Percentiles rank a stretch among this genome's conserved stretches.
Conservation (phyloP, 1,140 invertebrate genomes). For the Rhopalosiphum maidis region DNA sequence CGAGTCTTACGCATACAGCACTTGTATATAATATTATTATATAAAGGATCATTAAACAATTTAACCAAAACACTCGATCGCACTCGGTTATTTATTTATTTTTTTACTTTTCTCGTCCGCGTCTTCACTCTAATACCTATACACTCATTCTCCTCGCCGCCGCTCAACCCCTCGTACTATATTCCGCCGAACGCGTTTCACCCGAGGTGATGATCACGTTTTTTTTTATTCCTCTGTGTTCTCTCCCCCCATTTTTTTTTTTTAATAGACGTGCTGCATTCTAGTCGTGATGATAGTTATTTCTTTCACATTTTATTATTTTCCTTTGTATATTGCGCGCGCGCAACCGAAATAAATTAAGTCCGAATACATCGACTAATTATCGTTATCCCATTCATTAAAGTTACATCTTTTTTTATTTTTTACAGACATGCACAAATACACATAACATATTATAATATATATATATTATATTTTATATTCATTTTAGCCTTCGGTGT, state of each 20-base stretch:
- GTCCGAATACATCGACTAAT: slow-evolving; percentile 23
- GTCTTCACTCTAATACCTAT: not conserved
- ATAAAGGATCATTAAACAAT: slow-evolving; percentile 34
- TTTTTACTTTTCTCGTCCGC: not conserved
- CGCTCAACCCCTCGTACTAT: not conserved
- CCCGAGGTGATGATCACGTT: slow-evolving; percentile 35
- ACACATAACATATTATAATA: not conserved
- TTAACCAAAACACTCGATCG: slow-evolving; percentile 7
- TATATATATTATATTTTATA: not conserved
- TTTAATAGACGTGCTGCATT: not conserved
- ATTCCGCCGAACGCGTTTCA: not conserved
- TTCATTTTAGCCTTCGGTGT: not conserved
- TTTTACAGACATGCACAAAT: not conserved
- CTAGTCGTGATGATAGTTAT: slow-evolving; percentile 11
- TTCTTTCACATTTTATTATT: slow-evolving; percentile 37
- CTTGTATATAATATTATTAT: not conserved
- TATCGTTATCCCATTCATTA: slow-evolving; percentile 36
- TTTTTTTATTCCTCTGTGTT: not conserved
- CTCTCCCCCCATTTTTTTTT: not conserved
- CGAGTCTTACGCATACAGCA: not conserved
- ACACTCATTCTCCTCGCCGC: not conserved
- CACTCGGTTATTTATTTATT: slow-evolving; percentile 8
- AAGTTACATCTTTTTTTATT: slow-evolving; percentile 39
- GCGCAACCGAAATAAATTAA: slow-evolving; percentile 39
- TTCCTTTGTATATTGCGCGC: not conserved